These are phyloP conservation scores for Tragelaphus imberbis DNA, from an alignment of 2,113 vertebrate species.

Conservation along the genomic window DNA sequence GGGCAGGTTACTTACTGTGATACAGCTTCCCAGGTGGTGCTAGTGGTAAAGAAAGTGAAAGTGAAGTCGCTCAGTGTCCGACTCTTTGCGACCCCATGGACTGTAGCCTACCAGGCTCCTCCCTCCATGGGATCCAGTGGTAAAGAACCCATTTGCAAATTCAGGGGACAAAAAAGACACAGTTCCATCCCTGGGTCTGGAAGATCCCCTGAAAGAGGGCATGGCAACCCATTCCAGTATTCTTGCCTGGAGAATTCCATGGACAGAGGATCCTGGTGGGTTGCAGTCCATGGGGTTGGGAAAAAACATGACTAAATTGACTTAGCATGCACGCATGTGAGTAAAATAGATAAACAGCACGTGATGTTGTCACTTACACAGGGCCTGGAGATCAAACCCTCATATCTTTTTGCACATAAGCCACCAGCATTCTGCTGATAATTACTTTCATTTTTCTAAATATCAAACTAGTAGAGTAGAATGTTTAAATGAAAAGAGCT, in stretches of 20 bases:
- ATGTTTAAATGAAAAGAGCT: neutral
- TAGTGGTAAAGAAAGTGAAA: neutral
- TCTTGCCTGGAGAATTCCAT: neutral
- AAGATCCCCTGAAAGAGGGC: neutral
- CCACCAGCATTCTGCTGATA: neutral
- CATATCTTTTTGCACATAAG: neutral
- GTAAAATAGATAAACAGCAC: neutral
- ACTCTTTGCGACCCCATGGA: too few species aligned
- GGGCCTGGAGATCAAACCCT: neutral
- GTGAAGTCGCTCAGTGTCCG: too few species aligned
- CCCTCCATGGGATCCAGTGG: too few species aligned
- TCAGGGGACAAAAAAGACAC: neutral
- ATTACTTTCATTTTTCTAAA: neutral
- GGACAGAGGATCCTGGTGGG: neutral
- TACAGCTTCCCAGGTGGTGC: neutral
- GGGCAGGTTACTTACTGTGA: neutral
- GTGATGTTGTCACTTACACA: neutral
- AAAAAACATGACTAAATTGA: neutral
- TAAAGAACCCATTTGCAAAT: neutral
- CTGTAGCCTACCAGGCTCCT: too few species aligned
- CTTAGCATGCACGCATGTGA: neutral
- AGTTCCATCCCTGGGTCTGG: neutral
- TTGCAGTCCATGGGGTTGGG: neutral
- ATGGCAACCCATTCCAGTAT: neutral
- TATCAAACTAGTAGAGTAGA: neutral